Evolutionary conservation across 2,113 vertebrate species (phyloP).

Genomic region (Ariopsis seemanni): DNA sequence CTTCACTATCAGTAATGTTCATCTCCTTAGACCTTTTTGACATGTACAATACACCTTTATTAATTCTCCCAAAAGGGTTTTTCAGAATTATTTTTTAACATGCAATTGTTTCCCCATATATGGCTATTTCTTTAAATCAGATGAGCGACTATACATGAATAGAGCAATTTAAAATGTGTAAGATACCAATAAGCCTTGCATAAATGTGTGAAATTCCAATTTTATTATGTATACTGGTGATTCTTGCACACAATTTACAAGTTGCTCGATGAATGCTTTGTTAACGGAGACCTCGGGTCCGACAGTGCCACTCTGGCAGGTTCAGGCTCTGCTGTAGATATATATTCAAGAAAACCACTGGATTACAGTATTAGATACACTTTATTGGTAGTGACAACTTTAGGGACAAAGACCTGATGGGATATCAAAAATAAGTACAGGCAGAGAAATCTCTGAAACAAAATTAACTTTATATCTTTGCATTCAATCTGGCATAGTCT

Average conservation of each 20-base stretch:
- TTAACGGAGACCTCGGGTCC: background rate
- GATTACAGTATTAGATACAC: constrained; percentile 53
- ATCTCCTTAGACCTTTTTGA: background rate
- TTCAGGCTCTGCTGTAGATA: background rate
- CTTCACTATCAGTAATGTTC: background rate
- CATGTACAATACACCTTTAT: background rate
- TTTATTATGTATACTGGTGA: background rate
- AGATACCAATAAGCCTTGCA: too few relatives aligned
- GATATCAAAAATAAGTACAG: constrained; percentile 50
- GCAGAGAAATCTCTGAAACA: constrained; percentile 41
- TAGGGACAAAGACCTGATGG: constrained; percentile 33
- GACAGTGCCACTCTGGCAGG: background rate
- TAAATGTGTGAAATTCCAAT: background rate
- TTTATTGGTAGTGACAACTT: constrained; percentile 62
- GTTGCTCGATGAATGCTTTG: background rate
- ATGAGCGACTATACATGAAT: too few relatives aligned
- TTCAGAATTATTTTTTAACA: too few relatives aligned
- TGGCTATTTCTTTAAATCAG: background rate
- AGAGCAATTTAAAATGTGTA: background rate
- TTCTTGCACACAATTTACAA: background rate
- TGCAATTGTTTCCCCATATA: background rate
- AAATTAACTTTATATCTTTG: constrained; percentile 30
- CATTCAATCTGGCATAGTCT: background rate
- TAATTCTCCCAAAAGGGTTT: background rate
- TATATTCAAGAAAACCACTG: background rate